Percentiles rank a stretch among this genome's conserved stretches.
Conservation (phyloP, 2,113 vertebrate genomes). For the Balaeniceps rex region DNA sequence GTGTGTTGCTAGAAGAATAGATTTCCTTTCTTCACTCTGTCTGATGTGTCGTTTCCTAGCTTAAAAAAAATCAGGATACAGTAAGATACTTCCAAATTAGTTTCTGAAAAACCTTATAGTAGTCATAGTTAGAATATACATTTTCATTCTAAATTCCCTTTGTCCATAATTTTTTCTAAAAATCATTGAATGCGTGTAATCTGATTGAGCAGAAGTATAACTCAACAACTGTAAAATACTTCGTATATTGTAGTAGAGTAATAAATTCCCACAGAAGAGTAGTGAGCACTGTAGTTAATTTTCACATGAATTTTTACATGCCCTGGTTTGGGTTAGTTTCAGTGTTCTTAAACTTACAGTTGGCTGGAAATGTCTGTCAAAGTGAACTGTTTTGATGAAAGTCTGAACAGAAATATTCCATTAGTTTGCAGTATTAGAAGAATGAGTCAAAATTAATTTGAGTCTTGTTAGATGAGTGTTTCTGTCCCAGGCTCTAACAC, state of each 20-base stretch:
- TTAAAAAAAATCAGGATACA: constrained; percentile 18
- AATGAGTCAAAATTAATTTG: not conserved
- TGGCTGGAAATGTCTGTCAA: not conserved
- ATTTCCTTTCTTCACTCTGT: constrained; percentile 28
- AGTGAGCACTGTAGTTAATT: not conserved
- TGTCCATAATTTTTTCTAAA: not conserved
- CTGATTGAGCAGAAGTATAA: not conserved
- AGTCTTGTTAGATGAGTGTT: not conserved
- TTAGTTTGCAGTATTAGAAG: not conserved
- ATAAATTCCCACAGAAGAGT: not conserved
- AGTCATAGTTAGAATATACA: not conserved
- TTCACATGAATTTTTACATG: not conserved
- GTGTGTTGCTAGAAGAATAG: constrained; percentile 41
- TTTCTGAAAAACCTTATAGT: constrained; percentile 32
- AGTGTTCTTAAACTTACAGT: not conserved
- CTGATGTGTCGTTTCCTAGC: constrained; percentile 34
- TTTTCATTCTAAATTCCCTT: constrained; percentile 8
- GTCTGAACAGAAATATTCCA: not conserved
- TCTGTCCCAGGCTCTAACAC: not conserved
- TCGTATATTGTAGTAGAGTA: not conserved
- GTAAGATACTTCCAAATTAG: constrained; percentile 1
- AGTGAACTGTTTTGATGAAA: not conserved
- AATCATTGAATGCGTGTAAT: not conserved
- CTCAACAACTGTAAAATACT: not conserved
- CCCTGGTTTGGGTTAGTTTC: not conserved